Evolutionary conservation across 1,140 invertebrate species (phyloP).

Genomic region (Acromyrmex heyeri): DNA sequence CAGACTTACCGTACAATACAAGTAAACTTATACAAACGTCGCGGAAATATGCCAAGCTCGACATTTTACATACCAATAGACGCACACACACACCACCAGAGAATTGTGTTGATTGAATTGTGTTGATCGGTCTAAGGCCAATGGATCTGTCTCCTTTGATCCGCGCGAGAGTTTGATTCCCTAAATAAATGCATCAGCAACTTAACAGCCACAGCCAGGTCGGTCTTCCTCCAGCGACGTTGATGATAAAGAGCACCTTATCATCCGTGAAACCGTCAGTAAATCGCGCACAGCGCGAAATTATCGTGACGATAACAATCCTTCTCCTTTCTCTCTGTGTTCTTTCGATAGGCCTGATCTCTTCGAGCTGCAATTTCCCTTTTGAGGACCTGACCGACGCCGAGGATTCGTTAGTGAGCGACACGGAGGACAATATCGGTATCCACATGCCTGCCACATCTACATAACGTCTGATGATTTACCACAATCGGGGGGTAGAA

Average conservation of each 20-base stretch:
- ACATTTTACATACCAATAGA: conserved; percentile 62
- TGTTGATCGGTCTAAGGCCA: conserved; percentile 43
- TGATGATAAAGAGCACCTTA: conserved; percentile 65
- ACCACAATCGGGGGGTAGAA: conserved; percentile 82
- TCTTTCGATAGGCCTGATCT: conserved; percentile 83
- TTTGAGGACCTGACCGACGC: conserved; percentile 85
- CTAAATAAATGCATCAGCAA: conserved; percentile 36
- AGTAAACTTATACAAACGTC: conserved; percentile 33
- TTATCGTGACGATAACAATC: conserved; percentile 66
- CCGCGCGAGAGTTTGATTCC: conserved; percentile 17
- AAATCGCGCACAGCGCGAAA: conserved; percentile 29
- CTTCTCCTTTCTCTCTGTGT: conserved; percentile 80
- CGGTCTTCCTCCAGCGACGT: conserved; percentile 72
- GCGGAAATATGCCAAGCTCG: conserved; percentile 13
- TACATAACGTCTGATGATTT: conserved; percentile 74
- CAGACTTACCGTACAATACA: conserved; percentile 15
- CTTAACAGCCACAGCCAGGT: conserved; percentile 55
- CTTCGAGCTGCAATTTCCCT: conserved; percentile 84
- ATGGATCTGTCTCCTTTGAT: conserved; percentile 22
- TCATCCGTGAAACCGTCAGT: conserved; percentile 51
- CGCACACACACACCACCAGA: conserved; percentile 56
- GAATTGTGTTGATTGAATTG: conserved; percentile 35
- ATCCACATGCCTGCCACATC: conserved; percentile 79
- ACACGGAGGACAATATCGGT: conserved; percentile 84
- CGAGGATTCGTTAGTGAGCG: conserved; percentile 84